phyloP scores from a whole-genome alignment of 2,888 invertebrate genomes.

The Crioceris asparagi region DNA sequence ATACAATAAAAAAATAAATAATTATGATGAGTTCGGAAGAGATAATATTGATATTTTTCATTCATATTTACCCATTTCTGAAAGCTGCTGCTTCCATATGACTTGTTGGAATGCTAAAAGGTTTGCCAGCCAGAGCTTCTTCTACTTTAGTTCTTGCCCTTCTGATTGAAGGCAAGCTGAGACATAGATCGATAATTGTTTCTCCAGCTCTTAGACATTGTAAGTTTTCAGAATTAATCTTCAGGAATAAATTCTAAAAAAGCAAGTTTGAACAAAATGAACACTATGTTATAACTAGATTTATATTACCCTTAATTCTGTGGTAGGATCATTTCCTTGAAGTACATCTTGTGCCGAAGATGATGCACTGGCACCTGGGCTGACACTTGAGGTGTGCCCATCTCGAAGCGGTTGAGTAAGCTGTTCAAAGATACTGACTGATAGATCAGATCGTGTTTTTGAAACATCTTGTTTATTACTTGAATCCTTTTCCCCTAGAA shows the following conservation, averaged over 20 bases:
- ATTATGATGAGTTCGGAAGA: background rate
- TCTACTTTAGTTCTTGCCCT: constrained; percentile 52
- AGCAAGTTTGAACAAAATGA: background rate
- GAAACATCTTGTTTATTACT: constrained; percentile 45
- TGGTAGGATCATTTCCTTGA: constrained; percentile 31
- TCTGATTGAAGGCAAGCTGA: constrained; percentile 59
- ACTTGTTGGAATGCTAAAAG: constrained; percentile 53
- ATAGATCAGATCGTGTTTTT: constrained; percentile 57
- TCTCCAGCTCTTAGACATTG: constrained; percentile 76
- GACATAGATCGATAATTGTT: constrained; percentile 70
- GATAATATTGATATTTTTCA: background rate
- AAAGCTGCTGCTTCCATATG: constrained; percentile 59
- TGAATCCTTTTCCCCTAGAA: constrained; percentile 42
- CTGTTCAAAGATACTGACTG: constrained; percentile 61
- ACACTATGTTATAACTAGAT: background rate
- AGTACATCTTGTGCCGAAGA: constrained; percentile 28
- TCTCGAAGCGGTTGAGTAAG: constrained; percentile 57
- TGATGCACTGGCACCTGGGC: constrained; percentile 33
- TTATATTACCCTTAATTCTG: constrained; percentile 39
- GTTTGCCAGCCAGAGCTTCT: constrained; percentile 55
- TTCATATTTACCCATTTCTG: constrained; percentile 44
- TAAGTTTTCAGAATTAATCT: constrained; percentile 66
- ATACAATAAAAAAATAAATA: constrained; percentile 26
- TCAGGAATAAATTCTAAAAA: constrained; percentile 62
- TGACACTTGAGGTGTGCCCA: constrained; percentile 33